These are phyloP conservation scores for Tapirus terrestris DNA, from an alignment of 2,113 vertebrate genomes.

Conservation along the genomic window DNA sequence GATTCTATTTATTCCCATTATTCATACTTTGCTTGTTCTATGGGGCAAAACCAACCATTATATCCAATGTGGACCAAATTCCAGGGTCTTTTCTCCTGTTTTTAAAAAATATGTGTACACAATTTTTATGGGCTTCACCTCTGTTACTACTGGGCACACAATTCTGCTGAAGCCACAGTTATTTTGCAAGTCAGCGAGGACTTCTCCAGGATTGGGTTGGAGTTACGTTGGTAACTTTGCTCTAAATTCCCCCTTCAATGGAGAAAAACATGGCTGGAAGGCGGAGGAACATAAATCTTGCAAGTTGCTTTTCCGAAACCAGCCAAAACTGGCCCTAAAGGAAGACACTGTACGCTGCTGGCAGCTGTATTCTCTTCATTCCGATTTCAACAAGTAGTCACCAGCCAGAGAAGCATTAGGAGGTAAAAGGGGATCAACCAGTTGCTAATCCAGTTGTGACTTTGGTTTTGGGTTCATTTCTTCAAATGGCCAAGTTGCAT, in stretches of 20 bases:
- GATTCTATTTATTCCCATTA: background rate
- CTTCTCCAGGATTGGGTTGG: conserved; percentile 71
- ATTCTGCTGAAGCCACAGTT: conserved; percentile 74
- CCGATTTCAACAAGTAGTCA: conserved; percentile 23
- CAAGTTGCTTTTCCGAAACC: conserved; percentile 9
- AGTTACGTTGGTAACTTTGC: conserved; percentile 78
- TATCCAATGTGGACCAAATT: background rate
- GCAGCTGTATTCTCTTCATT: background rate
- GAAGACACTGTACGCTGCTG: conserved; percentile 36
- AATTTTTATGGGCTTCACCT: conserved; percentile 74
- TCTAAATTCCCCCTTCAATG: conserved; percentile 74
- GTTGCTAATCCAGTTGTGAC: conserved; percentile 79
- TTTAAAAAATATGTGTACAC: background rate
- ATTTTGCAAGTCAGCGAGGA: conserved; percentile 81
- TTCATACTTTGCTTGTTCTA: background rate
- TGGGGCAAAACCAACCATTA: background rate
- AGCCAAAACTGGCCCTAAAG: conserved; percentile 56
- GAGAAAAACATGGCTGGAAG: conserved; percentile 61
- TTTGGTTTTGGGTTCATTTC: conserved; percentile 78
- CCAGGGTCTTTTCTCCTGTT: conserved; percentile 23
- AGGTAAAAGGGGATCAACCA: conserved; percentile 78
- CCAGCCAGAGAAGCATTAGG: conserved; percentile 68
- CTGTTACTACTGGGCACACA: conserved; percentile 64
- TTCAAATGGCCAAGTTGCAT: conserved; percentile 76
- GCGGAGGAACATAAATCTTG: conserved; percentile 71